These are phyloP conservation scores for Mesorhabditis spiculigera DNA, from an alignment of 2,888 invertebrate species.

Conservation along the genomic window DNA sequence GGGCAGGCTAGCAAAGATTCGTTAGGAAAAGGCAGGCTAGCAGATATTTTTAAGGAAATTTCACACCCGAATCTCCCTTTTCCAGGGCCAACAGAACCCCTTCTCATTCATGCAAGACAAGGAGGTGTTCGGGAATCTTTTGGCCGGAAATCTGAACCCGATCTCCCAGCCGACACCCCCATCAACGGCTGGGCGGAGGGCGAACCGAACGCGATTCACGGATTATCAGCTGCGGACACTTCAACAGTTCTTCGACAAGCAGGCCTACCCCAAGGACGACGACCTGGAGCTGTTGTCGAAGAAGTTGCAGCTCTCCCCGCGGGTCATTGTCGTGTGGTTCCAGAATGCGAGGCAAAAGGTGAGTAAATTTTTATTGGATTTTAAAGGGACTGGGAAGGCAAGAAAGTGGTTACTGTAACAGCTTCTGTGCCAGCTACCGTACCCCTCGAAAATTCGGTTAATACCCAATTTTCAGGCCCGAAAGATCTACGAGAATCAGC, in stretches of 20 bases:
- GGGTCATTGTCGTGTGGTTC: slow-evolving; percentile 99
- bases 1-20: no score
- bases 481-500: slow-evolving; percentile 92
- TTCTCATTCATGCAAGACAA: not conserved
- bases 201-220: slow-evolving; percentile 97
- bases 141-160: not conserved
- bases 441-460: not conserved
- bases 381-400: no score
- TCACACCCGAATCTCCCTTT: not conserved
- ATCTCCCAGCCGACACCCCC: slow-evolving; percentile 12
- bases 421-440: no score
- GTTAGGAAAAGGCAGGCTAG: no score
- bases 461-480: slow-evolving; percentile 28
- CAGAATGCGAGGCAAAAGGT: slow-evolving; percentile 97
- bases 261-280: slow-evolving; percentile 99
- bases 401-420: no score
- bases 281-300: slow-evolving; percentile 89
- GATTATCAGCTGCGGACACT: slow-evolving; percentile 97
- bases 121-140: not conserved
- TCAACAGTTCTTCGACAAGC: slow-evolving; percentile 97
- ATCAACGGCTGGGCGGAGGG: slow-evolving; percentile 76
- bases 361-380: no score
- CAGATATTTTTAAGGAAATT: no score
- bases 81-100: not conserved
- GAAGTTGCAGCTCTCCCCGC: slow-evolving; percentile 84